These are phyloP conservation scores for Aeoliscus strigatus DNA, from an alignment of 2,797 vertebrate genomes.

Conservation along the genomic window DNA sequence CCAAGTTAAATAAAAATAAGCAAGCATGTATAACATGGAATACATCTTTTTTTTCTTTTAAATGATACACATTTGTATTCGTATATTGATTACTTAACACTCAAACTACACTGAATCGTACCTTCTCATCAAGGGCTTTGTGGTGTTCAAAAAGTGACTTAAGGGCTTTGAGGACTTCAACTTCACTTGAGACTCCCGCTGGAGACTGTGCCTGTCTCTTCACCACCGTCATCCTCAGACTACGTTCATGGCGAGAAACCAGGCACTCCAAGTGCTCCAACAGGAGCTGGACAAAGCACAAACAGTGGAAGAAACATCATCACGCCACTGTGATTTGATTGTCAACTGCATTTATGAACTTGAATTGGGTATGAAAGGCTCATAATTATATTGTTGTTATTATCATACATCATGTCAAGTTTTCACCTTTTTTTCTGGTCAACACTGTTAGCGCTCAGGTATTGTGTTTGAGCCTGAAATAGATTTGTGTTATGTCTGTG, in stretches of 20 bases:
- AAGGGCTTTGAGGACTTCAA: slow-evolving; percentile 98
- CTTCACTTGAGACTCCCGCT: slow-evolving; percentile 95
- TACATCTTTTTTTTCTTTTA: neutral
- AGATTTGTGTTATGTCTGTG: too few relatives aligned
- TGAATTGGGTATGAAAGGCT: too few relatives aligned
- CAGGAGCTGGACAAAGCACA: slow-evolving; percentile 74
- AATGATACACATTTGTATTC: neutral
- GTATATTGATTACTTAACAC: neutral
- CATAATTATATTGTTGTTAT: too few relatives aligned
- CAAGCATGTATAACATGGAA: neutral
- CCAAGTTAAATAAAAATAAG: neutral
- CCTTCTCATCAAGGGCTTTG: slow-evolving; percentile 98
- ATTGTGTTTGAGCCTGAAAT: too few relatives aligned
- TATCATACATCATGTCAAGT: too few relatives aligned
- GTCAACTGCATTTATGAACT: too few relatives aligned
- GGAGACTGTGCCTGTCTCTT: slow-evolving; percentile 97
- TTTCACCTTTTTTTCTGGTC: too few relatives aligned
- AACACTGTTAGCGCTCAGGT: too few relatives aligned
- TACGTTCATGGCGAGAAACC: slow-evolving; percentile 92
- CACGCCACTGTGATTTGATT: neutral
- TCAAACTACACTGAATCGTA: slow-evolving; percentile 36
- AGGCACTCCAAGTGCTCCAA: slow-evolving; percentile 95
- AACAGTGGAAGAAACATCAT: neutral
- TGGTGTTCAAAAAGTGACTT: too few relatives aligned
- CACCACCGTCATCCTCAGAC: slow-evolving; percentile 95